phyloP scores from a whole-genome alignment of 2,797 vertebrate species.

The Poecilia gillii region DNA sequence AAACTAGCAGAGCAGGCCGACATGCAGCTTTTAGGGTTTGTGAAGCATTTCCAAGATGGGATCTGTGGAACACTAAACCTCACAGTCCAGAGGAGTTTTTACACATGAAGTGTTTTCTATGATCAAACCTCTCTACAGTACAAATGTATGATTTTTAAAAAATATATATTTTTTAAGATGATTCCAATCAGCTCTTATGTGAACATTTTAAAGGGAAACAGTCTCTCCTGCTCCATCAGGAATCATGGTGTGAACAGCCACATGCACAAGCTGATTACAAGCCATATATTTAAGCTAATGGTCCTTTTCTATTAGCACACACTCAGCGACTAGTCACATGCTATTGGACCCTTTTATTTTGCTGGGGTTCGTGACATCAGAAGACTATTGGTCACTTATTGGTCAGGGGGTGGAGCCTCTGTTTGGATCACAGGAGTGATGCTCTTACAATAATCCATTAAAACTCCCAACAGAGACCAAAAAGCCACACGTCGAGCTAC shows the following conservation, averaged over 20 bases:
- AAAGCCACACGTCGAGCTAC: no score
- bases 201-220: background rate
- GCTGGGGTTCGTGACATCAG: background rate
- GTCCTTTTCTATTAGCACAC: background rate
- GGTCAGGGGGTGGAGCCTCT: background rate
- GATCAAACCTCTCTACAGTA: background rate
- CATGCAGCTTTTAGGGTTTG: constrained; percentile 10
- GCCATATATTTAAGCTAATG: background rate
- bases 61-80: background rate
- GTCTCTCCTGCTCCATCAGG: background rate
- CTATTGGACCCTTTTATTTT: background rate
- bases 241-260: background rate
- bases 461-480: background rate
- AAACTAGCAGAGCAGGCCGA: constrained; percentile 1
- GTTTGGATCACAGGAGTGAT: background rate
- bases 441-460: background rate
- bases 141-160: background rate
- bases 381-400: background rate
- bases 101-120: background rate
- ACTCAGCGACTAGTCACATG: background rate
- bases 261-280: background rate
- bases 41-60: constrained; percentile 12
- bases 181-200: background rate
- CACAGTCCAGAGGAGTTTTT: background rate
- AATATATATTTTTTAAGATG: background rate